Evolutionary conservation across 2,113 vertebrate species (phyloP), one percentile per base, ranked within the genome.

Genomic region (Myotis lucifugus): DNA sequence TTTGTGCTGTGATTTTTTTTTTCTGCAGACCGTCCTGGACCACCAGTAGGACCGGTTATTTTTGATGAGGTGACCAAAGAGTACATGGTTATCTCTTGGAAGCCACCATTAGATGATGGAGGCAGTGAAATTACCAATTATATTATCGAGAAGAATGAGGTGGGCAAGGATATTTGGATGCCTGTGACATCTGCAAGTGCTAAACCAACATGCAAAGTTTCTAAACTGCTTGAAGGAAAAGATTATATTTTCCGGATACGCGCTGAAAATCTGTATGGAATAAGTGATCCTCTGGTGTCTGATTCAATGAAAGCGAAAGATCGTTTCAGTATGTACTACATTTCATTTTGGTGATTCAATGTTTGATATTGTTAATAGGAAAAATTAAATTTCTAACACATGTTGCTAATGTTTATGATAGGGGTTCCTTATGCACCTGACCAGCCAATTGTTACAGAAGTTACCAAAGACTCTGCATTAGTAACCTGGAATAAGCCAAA

Each of bases 351-450:
- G 54, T 88, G 52, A 13, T 67, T 64, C 66, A 84, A 19, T 64
- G 48, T 86, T 95, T 73, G 86, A 72, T 86, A 4, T 42, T 83
- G 79, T 82, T 91, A 15, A 64, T n/a, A 69, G 67, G 6, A 93
- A 95, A 32, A 81, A 70, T 40, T 64, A 72, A 27, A 52, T 79
- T 95, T 90, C 64, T 96, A 92, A 97, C 29, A 85, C 91, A 25
- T 69, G 95, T 88, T 84, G 10, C 56, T 91, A 32, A 86, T 67
- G 54, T 97, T 94, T 93, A 37, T 91, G 85, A 21, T 81, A 99
- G 99, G 99, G 98, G 99, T 99, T 95, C 99, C 99, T 50, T 99
- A 99, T 97, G 99, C 99, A 96, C 99, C 99, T 72, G 99, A 99
- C 8, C 98, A 99, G 97, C 99, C 99, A 40, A 95, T 97, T 27